Evolutionary conservation across 2,888 invertebrate genomes (phyloP).

Genomic region (Petrolisthes manimaculis): DNA sequence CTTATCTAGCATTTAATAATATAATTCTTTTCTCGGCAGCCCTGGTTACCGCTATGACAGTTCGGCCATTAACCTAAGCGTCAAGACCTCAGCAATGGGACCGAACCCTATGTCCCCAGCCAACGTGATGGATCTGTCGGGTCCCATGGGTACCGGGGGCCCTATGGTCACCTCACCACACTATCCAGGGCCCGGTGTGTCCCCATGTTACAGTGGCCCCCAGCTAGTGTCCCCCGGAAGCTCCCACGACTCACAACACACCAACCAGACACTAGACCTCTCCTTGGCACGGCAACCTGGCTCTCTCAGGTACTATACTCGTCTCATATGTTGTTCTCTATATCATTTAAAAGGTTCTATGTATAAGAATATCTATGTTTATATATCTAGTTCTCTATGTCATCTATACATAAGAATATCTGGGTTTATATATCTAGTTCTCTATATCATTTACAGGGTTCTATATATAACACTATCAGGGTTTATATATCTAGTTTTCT

Average conservation of each 20-base stretch:
- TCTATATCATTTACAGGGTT: not conserved
- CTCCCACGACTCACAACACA: constrained; percentile 65
- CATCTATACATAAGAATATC: not conserved
- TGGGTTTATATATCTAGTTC: too few relatives aligned
- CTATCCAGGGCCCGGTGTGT: constrained; percentile 65
- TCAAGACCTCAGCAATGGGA: constrained; percentile 64
- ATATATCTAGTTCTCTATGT: too few relatives aligned
- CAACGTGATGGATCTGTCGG: constrained; percentile 65
- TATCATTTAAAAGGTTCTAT: not conserved
- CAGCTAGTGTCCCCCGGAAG: constrained; percentile 65
- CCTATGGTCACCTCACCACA: constrained; percentile 65
- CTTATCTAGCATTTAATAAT: constrained; percentile 61
- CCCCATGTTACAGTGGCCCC: constrained; percentile 65
- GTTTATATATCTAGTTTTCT: too few relatives aligned
- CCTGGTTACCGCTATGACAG: constrained; percentile 65
- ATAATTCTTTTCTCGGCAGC: constrained; percentile 29
- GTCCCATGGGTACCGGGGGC: constrained; percentile 61
- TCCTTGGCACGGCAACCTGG: constrained; percentile 62
- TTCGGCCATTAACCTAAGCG: constrained; percentile 65
- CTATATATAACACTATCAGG: not conserved
- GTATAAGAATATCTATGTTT: not conserved
- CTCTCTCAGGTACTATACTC: constrained; percentile 56
- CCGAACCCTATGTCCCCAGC: constrained; percentile 65
- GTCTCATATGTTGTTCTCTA: not conserved
- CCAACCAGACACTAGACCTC: constrained; percentile 64